These are phyloP conservation scores for Delichon dasypus DNA, from an alignment of 2,797 vertebrate genomes.

Conservation along the genomic window DNA sequence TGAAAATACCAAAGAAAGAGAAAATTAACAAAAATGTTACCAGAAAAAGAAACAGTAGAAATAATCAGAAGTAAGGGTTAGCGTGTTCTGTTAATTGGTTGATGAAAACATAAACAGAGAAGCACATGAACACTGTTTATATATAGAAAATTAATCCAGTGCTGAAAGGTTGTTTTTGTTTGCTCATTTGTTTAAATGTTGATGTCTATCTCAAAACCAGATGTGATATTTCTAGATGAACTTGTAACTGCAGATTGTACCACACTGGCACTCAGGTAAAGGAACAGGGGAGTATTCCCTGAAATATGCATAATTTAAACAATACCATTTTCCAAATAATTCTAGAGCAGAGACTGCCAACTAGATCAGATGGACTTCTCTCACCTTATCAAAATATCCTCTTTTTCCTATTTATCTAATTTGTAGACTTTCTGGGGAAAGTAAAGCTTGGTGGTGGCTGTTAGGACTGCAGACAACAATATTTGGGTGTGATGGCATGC, in stretches of 20 bases:
- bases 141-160: not conserved
- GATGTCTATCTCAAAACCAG: not conserved
- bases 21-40: not conserved
- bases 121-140: not conserved
- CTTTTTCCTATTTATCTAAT: not conserved
- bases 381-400: not conserved
- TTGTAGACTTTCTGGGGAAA: not conserved
- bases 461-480: not conserved
- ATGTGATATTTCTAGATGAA: not conserved
- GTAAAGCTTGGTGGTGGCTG: not conserved
- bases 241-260: not conserved
- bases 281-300: not conserved
- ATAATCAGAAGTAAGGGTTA: not conserved
- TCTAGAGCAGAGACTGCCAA: not conserved
- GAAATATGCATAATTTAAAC: not conserved
- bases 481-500: not conserved
- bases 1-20: not conserved
- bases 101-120: not conserved
- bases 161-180: not conserved
- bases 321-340: not conserved
- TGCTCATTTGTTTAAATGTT: not conserved
- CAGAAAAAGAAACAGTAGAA: not conserved
- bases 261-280: not conserved
- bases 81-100: not conserved
- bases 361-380: not conserved